Evolutionary conservation across 2,888 invertebrate genomes (phyloP), one percentile per base, ranked within the genome.

Genomic region (Melikaiella ostensackeni): DNA sequence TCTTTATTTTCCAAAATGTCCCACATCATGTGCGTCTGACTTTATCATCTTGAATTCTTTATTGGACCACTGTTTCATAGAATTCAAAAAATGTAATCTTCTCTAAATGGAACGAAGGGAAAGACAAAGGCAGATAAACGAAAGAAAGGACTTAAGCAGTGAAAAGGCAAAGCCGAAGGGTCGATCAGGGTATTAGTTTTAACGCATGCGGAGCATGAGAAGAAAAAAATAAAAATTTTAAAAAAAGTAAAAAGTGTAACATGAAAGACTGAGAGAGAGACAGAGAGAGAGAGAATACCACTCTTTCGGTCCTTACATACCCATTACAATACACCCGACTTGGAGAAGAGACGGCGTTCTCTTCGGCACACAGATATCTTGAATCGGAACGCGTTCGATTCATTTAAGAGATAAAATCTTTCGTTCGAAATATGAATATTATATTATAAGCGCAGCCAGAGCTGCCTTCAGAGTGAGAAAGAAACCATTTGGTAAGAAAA

Each of bases 321-420:
- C 87, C 85, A 88, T 88, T 88, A 87, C 88, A 88, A 88, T 88
- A 86, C 88, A 84, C 85, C 77, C 59, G 70, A 63, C 38, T 77
- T 76, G 74, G 63, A 78, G 75, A 80, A 80, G 80, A 82, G 79
- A 79, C 80, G 82, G 82, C 81, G 85, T 83, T 82, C 84, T 84
- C 83, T 77, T 75, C 84, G 82, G 84, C 84, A 84, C 85, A 83
- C 85, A 88, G 88, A 89, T 89, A 90, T 90, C 90, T 90, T 88
- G 87, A 90, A 90, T 90, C 90, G 88, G 89, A 88, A 86, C 89
- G 89, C 88, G 89, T 90, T 90, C 91, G 90, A 91, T 91, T 91
- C 91, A 91, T 91, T 91, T 91, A 88, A 89, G 86, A 89, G 91
- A 91, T 91, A 91, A 88, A 85, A 91, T 91, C 91, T 91, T 90